Base-by-base conservation (phyloP, 2,797 vertebrate genomes). In the Eulemur rubriventer region DNA sequence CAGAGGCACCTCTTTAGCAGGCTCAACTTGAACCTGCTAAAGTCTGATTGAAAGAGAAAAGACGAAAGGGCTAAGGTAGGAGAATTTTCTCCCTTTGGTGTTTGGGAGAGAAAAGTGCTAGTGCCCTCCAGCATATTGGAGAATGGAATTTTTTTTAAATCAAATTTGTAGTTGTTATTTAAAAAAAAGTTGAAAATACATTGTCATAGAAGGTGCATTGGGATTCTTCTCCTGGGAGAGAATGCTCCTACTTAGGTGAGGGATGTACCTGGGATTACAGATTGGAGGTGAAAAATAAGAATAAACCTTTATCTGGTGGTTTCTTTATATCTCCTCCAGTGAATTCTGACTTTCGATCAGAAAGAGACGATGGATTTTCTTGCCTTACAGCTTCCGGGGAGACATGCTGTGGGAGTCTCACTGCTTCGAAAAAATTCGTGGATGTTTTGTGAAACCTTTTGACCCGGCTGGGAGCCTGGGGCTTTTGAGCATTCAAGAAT, bases 391-490 rank as follows among this genome's bases (percentile, higher is more conserved):
- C 89, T 97, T 96, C 96, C 24, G 33, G 97, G 91, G 95, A 96
- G 95, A 97, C 97, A 88, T 94, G 95, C 95, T 96, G 96, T 94
- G 97, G 97, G 95, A 96, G 90, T 92, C 94, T 96, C 95, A 76
- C 26, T 78, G 96, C 95, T 96, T 95, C 76, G 73, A 96, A 97
- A 97, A 95, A 96, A 97, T 97, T 96, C 12, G 88, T 87, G 96
- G 88, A 91, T 96, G 94, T 96, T 96, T 97, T 95, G 90, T 93
- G 97, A 95, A 96, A 96, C 96, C 95, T 97, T 97, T 95, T 96
- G 97, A 96, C 97, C 97, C 26, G 88, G 94, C 97, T 96, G 90
- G 94, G 88, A 96, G 94, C 97, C 96, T 94, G 95, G 94, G 96
- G 97, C 92, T 97, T 97, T 96, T 95, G 95, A 97, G 95, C 79